Base-by-base conservation (phyloP, 1,140 invertebrate genomes). In the Drosophila biarmipes region DNA sequence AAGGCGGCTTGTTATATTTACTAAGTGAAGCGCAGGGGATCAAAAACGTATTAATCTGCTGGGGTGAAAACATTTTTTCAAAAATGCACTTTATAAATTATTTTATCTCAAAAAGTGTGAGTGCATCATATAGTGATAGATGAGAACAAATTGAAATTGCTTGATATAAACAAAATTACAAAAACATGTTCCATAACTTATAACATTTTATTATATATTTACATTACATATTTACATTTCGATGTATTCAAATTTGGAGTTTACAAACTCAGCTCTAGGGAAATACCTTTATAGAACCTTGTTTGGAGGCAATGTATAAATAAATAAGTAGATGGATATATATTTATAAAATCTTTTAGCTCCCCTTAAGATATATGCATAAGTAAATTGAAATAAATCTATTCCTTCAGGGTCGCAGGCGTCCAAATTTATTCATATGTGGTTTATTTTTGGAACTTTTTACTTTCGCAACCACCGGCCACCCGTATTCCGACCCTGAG, bases 401-500 rank as follows among this genome's bases (percentile, higher is more conserved):
- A 31, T 57, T 15, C 15, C 43, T 40, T 72, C 8, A 27, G 35
- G 40, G 29, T 58, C 54, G 38, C 34, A 54, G 17, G 15, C 17
- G 53, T 45, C 21, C 21, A 58, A 68, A 81, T 59, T 38, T 81
- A 78, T 82, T 73, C 35, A 67, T 57, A 38, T 43, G 40, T 43
- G 40, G 42, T 62, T 73, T 64, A 71, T 84, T 64, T 56, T 67
- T 31, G 38, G 46, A 51, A 45, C 58, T 54, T 75, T 55, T 57
- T 34, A 24, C 14, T 31, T 51, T 57, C 19, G 49, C 31, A 58
- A 38, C n/a, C 27, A 12, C 12, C 24, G 12, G 14, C 14, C 6
- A 46, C 45, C 46, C 56, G 19, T 53, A 52, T 52, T 34, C 12
- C 31, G 46, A 42, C 14, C 58, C 58, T 53, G 35, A 40, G 52